Conservation (phyloP, 2,888 invertebrate species). For the Scaptomyza tumidula region DNA sequence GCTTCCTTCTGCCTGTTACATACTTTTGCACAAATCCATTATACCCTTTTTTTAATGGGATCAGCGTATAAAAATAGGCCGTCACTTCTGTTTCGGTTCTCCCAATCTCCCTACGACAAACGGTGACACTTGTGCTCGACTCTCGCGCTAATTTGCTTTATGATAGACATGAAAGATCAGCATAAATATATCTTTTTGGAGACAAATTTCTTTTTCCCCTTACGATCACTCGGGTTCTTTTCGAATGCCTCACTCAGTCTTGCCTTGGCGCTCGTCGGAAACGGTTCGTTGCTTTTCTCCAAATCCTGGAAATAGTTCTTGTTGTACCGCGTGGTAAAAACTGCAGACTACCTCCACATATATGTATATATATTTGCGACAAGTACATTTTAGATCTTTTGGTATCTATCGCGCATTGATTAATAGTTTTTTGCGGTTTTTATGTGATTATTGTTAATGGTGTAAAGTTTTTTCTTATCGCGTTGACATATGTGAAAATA, state of each 20-base stretch:
- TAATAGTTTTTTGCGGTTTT: conserved; percentile 22
- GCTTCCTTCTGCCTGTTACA: too few species aligned
- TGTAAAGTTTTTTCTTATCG: conserved; percentile 17
- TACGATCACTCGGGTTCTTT: conserved; percentile 30
- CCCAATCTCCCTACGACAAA: conserved; percentile 19
- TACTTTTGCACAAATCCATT: too few species aligned
- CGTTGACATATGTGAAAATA: conserved; percentile 37
- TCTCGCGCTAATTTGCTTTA: conserved; percentile 76
- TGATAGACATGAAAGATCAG: conserved; percentile 71
- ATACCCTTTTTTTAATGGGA: too few species aligned
- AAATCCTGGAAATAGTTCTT: conserved; percentile 10
- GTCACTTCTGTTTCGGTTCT: conserved; percentile 16
- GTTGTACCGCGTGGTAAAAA: conserved; percentile 1
- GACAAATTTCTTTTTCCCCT: conserved; percentile 66
- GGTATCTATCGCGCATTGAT: conserved; percentile 17
- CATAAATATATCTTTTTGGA: conserved; percentile 63
- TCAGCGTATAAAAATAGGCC: too few species aligned
- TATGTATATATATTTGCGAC: neutral
- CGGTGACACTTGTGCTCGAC: conserved; percentile 59
- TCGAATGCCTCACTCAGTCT: conserved; percentile 64
- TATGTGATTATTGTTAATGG: conserved; percentile 15
- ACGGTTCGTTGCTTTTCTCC: conserved; percentile 60
- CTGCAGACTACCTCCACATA: conserved; percentile 5
- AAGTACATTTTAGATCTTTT: conserved; percentile 9
- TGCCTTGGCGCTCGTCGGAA: conserved; percentile 64